Evolutionary conservation across 2,113 vertebrate species (phyloP).

Genomic region (Hucho hucho): DNA sequence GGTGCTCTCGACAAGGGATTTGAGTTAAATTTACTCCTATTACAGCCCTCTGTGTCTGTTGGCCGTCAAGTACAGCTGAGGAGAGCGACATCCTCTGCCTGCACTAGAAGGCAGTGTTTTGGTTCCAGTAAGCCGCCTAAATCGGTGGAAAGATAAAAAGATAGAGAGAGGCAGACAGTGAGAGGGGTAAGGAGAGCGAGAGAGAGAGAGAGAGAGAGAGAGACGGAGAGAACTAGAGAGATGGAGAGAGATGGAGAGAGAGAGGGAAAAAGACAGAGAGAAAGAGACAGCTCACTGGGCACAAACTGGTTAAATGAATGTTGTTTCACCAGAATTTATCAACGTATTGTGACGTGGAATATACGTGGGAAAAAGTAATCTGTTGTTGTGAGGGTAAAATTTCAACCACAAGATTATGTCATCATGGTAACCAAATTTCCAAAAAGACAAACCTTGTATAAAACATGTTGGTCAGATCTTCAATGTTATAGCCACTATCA

Average conservation of each 20-base stretch:
- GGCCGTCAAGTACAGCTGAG: conserved; percentile 23
- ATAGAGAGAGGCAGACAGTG: conserved; percentile 1
- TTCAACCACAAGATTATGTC: too few species aligned
- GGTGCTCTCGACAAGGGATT: conserved; percentile 29
- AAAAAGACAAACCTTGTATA: too few species aligned
- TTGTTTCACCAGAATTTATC: too few species aligned
- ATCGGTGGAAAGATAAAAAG: background rate
- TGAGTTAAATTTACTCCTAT: conserved; percentile 22
- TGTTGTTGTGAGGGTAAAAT: too few species aligned
- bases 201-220: background rate
- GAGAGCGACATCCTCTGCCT: background rate
- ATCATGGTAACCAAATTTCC: too few species aligned
- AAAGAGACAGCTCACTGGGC: too few species aligned
- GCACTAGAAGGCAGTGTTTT: conserved; percentile 25
- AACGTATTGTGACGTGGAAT: too few species aligned
- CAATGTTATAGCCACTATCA: too few species aligned
- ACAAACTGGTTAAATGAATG: too few species aligned
- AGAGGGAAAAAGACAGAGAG: background rate
- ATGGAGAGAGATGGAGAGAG: background rate
- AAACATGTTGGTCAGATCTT: too few species aligned
- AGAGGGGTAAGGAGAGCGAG: conserved; percentile 1
- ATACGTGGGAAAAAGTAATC: too few species aligned
- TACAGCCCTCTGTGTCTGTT: conserved; percentile 29
- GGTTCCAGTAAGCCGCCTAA: background rate
- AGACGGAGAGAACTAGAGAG: background rate